Evolutionary conservation across 2,797 vertebrate species (phyloP).

Genomic region (Salmo trutta): DNA sequence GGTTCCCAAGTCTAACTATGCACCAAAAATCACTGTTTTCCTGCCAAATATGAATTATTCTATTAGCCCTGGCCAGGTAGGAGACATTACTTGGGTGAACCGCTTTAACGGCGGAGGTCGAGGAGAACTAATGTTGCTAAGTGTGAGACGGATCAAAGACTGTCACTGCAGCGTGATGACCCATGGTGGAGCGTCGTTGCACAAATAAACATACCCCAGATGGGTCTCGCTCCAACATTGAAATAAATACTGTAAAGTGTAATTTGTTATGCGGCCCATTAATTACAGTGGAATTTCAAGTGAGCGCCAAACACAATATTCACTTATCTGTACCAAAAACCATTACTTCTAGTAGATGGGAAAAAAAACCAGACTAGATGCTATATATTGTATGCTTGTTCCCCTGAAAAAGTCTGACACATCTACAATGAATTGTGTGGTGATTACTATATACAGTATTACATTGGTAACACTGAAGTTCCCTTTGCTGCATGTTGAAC

Average conservation of each 20-base stretch:
- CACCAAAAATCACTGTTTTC: neutral
- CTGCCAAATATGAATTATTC: neutral
- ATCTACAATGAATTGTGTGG: neutral
- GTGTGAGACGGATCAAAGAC: neutral
- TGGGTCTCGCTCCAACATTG: neutral
- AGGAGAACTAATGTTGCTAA: neutral
- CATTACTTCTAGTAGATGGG: too few relatives aligned
- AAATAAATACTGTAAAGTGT: neutral
- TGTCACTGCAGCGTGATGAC: neutral
- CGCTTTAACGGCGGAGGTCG: neutral
- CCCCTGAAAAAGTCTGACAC: neutral
- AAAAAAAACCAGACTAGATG: too few relatives aligned
- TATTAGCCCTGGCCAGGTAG: neutral
- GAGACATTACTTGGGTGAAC: neutral
- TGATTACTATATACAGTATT: neutral
- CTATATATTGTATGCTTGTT: neutral
- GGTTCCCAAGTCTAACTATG: neutral
- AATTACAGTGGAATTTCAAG: neutral
- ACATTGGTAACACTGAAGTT: neutral
- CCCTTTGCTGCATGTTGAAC: neutral
- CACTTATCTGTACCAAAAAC: neutral
- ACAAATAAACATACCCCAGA: neutral
- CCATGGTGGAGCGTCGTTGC: neutral
- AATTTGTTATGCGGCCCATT: neutral
- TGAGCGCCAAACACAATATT: neutral